A percentile compares a stretch with the other conserved stretches of the same genome.
Conservation (phyloP, 2,797 vertebrate genomes). For the Gymnocypris eckloni region DNA sequence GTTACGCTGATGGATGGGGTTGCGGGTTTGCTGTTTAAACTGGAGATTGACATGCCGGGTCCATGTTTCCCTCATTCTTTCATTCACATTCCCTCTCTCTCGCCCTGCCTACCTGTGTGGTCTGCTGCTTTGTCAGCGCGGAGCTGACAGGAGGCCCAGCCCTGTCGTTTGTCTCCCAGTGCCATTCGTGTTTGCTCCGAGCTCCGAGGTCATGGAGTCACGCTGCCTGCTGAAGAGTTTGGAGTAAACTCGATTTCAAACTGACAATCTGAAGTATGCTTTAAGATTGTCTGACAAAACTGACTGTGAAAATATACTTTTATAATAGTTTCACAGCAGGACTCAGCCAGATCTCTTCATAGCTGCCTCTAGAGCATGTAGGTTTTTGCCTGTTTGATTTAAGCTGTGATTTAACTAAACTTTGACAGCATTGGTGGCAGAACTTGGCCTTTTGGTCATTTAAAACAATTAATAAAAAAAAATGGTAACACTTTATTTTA, state of each 20-base stretch:
- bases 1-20: slow-evolving; percentile 62
- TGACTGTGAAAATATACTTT: slow-evolving; percentile 9
- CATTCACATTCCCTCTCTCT: slow-evolving; percentile 22
- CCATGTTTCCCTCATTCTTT: slow-evolving; percentile 11
- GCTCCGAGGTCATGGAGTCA: slow-evolving; percentile 41
- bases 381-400: not conserved
- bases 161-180: slow-evolving; percentile 47
- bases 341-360: not conserved
- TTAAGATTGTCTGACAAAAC: slow-evolving; percentile 1
- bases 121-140: slow-evolving; percentile 52
- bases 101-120: slow-evolving; percentile 50
- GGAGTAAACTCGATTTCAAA: slow-evolving; percentile 41
- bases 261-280: not conserved
- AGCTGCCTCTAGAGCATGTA: not conserved
- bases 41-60: slow-evolving; percentile 56
- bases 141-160: slow-evolving; percentile 54
- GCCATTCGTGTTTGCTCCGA: slow-evolving; percentile 26
- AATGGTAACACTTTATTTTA: no score
- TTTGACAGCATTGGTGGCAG: not conserved
- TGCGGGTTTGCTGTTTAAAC: slow-evolving; percentile 67
- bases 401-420: not conserved
- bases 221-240: slow-evolving; percentile 24
- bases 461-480: not conserved
- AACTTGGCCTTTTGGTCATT: not conserved
- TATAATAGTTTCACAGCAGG: slow-evolving; percentile 9